These are phyloP conservation scores for Aegithalos caudatus DNA, from an alignment of 2,113 vertebrate genomes.

Conservation along the genomic window DNA sequence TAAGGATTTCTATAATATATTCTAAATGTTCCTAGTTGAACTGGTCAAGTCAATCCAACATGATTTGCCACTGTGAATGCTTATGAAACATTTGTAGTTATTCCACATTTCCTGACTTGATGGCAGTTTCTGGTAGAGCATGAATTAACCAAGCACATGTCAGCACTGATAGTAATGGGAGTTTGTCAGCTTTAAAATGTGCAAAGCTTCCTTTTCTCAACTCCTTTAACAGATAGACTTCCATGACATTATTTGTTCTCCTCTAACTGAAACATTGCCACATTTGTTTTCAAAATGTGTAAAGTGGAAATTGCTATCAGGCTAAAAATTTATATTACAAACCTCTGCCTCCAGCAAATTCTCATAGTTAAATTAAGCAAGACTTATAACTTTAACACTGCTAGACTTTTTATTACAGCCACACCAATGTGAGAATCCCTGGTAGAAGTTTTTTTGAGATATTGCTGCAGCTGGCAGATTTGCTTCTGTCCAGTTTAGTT, in stretches of 20 bases:
- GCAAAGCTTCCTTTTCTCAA: not conserved
- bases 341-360: constrained; percentile 17
- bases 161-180: not conserved
- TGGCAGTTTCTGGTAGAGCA: not conserved
- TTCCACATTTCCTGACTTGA: not conserved
- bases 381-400: constrained; percentile 3
- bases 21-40: not conserved
- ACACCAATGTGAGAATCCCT: not conserved
- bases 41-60: not conserved
- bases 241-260: not conserved
- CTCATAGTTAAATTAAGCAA: constrained; percentile 15
- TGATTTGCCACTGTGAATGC: not conserved
- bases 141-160: not conserved
- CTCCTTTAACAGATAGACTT: not conserved
- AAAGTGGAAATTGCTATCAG: constrained; percentile 32
- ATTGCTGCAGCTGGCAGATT: not conserved
- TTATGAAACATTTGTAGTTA: not conserved
- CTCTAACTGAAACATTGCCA: constrained; percentile 28
- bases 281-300: constrained; percentile 46
- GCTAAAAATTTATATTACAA: constrained; percentile 29
- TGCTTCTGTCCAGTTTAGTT: not conserved
- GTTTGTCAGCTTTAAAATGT: constrained; percentile 26
- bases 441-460: not conserved
- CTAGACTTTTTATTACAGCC: not conserved
- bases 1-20: not conserved